Evolutionary conservation across 1,140 invertebrate genomes (phyloP).

Genomic region (Bathynomus jamesi): DNA sequence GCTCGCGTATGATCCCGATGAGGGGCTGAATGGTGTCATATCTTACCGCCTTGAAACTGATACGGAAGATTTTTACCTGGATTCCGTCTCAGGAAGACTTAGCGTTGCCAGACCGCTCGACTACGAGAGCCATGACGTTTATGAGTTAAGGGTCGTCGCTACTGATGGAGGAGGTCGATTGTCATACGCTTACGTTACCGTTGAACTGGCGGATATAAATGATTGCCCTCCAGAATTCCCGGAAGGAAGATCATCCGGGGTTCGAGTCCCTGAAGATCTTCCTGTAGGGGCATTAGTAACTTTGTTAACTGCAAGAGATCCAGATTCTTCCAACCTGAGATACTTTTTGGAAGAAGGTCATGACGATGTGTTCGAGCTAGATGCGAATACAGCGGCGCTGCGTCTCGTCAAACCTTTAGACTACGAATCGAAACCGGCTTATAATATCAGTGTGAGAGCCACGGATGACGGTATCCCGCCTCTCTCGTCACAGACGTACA

Average conservation of each 20-base stretch:
- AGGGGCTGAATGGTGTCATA: slow-evolving; percentile 62
- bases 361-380: slow-evolving; percentile 59
- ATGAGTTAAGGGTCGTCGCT: slow-evolving; percentile 74
- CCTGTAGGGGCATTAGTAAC: slow-evolving; percentile 78
- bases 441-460: slow-evolving; percentile 74
- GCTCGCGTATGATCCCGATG: slow-evolving; percentile 48
- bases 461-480: slow-evolving; percentile 63
- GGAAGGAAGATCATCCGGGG: slow-evolving; percentile 40
- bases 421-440: slow-evolving; percentile 78
- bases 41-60: slow-evolving; percentile 72
- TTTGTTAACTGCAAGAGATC: slow-evolving; percentile 63
- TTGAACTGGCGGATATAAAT: slow-evolving; percentile 77
- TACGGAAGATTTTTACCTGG: slow-evolving; percentile 72
- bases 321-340: slow-evolving; percentile 65
- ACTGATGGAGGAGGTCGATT: slow-evolving; percentile 62
- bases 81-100: slow-evolving; percentile 66
- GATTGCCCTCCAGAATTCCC: slow-evolving; percentile 77
- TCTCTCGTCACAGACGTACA: slow-evolving; percentile 60
- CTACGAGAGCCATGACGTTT: slow-evolving; percentile 69
- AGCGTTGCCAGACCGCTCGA: slow-evolving; percentile 66
- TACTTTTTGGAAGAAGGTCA: slow-evolving; percentile 62
- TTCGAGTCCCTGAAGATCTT: slow-evolving; percentile 83
- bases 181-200: slow-evolving; percentile 50
- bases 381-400: slow-evolving; percentile 71
- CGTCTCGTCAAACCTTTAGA: slow-evolving; percentile 66